Base-by-base conservation (phyloP, 35 echinoderm and acorn worm species). In the Anneissia japonica region DNA sequence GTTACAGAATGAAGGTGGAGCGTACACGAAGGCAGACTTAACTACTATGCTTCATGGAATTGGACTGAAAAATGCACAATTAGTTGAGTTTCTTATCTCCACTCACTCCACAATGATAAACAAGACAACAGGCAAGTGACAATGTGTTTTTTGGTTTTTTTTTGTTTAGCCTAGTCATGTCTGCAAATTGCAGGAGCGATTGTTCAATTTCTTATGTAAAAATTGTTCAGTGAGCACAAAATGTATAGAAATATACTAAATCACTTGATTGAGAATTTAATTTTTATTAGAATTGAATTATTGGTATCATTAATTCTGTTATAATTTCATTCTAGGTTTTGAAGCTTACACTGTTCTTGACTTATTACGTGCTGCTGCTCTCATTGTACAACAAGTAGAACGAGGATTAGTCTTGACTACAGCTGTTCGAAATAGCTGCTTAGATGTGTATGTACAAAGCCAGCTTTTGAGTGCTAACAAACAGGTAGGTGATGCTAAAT, bases 391-490 rank as follows among this genome's bases (percentile, higher is more conserved):
- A 43, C 83, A 92, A 5, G 34, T 91, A 31, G 37, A 84, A 28
- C 87, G 86, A 45, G 96, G 96, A 75, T 75, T 37, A 31, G 72
- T 36, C 34, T 36, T 86, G 23, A 51, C 11, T 4, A 72, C 72
- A 13, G 86, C 91, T 17, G 43, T 99, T 29, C 43, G 38, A 39
- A 86, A 93, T 73, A 89, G 92, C 26, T 99, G 96, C 76, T 84
- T 77, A 7, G 86, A 91, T 77, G 92, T 99, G 31, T 99, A 91
- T 88, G 96, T 91, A 39, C 84, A 78, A 19, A 88, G 95, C 81
- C 95, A 98, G 75, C 79, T 93, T 34, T 82, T 88, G 16, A 74
- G 72, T 35, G 82, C 85, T 34, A 93, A 98, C 37, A 90, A 90
- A 74, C 93, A 94, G 95, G 94, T 97, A 39, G 32, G 85, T 16